phyloP scores from a whole-genome alignment of 2,888 invertebrate genomes.

The Amblyteles armatorius region DNA sequence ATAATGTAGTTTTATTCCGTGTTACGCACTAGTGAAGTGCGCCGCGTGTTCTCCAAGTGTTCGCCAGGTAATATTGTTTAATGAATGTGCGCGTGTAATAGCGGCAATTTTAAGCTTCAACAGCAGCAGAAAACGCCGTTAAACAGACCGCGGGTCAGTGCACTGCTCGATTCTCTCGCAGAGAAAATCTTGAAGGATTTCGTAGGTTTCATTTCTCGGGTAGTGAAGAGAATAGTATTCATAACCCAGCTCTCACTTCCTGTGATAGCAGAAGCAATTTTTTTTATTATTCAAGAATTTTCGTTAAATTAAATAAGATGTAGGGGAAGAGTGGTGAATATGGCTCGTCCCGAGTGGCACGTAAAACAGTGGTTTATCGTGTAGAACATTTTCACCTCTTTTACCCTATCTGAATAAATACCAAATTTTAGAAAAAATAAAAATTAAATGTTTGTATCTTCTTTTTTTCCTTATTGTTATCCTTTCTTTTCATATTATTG shows the following conservation, averaged over 20 bases:
- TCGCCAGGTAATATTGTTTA: slow-evolving; percentile 8
- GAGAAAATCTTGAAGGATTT: not conserved
- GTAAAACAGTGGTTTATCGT: no score
- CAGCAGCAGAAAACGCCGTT: slow-evolving; percentile 17
- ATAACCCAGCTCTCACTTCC: no score
- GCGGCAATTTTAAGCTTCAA: slow-evolving; percentile 31
- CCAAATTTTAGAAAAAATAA: no score
- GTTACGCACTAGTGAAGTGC: slow-evolving; percentile 3
- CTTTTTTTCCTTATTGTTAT: no score
- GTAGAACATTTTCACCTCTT: no score
- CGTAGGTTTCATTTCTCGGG: not conserved
- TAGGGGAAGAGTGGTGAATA: no score
- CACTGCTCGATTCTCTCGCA: not conserved
- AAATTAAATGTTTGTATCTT: no score
- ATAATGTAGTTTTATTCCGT: not conserved
- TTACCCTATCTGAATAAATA: no score
- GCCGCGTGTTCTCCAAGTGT: not conserved
- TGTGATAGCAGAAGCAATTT: not conserved
- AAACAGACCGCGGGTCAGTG: not conserved
- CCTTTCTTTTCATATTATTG: no score
- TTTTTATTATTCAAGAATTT: not conserved
- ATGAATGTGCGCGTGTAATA: slow-evolving; percentile 18
- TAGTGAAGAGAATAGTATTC: not conserved
- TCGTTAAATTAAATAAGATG: not conserved
- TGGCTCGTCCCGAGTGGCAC: no score